Percentiles rank a stretch among this genome's conserved stretches.
Evolutionary conservation across 2,888 invertebrate genomes (phyloP).

Genomic region (Gastrophysa polygoni): DNA sequence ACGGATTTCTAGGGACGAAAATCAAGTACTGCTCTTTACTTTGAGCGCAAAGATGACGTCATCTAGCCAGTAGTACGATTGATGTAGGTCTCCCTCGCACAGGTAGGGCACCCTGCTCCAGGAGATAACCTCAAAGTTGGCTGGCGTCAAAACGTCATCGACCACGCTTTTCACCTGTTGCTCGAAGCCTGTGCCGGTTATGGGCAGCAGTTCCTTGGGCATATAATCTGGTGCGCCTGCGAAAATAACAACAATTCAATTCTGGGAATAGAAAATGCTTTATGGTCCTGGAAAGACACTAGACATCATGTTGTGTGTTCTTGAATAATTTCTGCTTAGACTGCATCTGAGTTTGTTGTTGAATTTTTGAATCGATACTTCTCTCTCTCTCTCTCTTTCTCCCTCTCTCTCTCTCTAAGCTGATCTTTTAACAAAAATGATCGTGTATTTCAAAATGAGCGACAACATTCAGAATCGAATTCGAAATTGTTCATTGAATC

Average conservation of each 20-base stretch:
- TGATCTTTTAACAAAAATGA: too few species aligned
- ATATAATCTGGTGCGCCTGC: slow-evolving; percentile 71
- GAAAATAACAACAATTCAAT: slow-evolving; percentile 11
- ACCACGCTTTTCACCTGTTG: slow-evolving; percentile 80
- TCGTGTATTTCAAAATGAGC: too few species aligned
- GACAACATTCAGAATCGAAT: too few species aligned
- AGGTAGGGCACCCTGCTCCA: slow-evolving; percentile 95
- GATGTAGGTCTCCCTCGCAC: slow-evolving; percentile 94
- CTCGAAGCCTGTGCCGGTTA: slow-evolving; percentile 73
- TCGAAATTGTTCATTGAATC: too few species aligned
- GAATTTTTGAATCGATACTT: too few species aligned
- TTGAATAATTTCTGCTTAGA: too few species aligned
- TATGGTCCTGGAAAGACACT: too few species aligned
- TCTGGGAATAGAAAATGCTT: too few species aligned
- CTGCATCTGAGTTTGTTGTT: too few species aligned
- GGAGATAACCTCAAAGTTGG: slow-evolving; percentile 76
- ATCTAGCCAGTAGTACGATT: slow-evolving; percentile 89
- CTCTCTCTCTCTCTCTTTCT: too few species aligned
- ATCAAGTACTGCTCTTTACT: slow-evolving; percentile 17
- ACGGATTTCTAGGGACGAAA: neutral
- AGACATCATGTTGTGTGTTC: too few species aligned
- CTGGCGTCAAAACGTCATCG: slow-evolving; percentile 65
- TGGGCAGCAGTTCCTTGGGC: slow-evolving; percentile 72
- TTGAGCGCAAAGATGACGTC: slow-evolving; percentile 87
- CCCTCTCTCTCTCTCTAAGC: too few species aligned